phyloP scores from a whole-genome alignment of 37 sponge, comb jelly and placozoan genomes.

The Halisarca cf. caerulea region DNA sequence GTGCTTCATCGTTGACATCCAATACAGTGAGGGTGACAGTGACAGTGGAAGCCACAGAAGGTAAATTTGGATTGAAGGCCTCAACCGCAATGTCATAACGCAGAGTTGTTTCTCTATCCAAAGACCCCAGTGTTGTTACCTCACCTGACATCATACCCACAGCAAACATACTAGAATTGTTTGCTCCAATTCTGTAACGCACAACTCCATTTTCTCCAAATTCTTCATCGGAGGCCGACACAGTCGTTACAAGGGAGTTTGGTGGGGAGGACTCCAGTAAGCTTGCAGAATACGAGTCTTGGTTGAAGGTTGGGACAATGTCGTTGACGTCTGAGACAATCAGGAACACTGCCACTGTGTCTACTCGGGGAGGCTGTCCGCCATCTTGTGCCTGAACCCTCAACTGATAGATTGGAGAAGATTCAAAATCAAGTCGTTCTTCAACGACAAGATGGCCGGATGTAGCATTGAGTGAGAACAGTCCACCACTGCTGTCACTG shows the following conservation, averaged over 20 bases:
- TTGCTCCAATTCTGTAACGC: conserved; percentile 22
- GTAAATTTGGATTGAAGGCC: conserved; percentile 46
- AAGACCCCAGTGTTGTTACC: conserved; percentile 20
- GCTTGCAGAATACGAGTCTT: background rate
- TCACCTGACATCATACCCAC: conserved; percentile 38
- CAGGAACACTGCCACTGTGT: background rate
- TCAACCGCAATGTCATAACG: conserved; percentile 22
- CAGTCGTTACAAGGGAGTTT: conserved; percentile 11
- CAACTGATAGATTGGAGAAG: background rate
- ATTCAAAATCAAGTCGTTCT: conserved; percentile 57
- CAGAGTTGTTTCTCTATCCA: conserved; percentile 36
- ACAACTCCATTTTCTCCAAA: conserved; percentile 39
- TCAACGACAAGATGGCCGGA: conserved; percentile 45
- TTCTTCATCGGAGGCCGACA: conserved; percentile 60
- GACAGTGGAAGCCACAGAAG: conserved; percentile 36
- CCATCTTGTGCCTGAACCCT: conserved; percentile 31
- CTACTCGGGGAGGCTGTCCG: background rate
- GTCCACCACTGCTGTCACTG: background rate
- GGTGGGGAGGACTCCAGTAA: conserved; percentile 7
- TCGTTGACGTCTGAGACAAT: conserved; percentile 42
- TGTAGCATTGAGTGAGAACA: conserved; percentile 38
- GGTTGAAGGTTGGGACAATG: conserved; percentile 27
- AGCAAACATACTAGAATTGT: conserved; percentile 24
- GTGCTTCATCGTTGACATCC: conserved; percentile 58
- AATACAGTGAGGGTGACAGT: conserved; percentile 41